Conservation (phyloP, 2,888 invertebrate species). For the Mesorhabditis spiculigera region DNA sequence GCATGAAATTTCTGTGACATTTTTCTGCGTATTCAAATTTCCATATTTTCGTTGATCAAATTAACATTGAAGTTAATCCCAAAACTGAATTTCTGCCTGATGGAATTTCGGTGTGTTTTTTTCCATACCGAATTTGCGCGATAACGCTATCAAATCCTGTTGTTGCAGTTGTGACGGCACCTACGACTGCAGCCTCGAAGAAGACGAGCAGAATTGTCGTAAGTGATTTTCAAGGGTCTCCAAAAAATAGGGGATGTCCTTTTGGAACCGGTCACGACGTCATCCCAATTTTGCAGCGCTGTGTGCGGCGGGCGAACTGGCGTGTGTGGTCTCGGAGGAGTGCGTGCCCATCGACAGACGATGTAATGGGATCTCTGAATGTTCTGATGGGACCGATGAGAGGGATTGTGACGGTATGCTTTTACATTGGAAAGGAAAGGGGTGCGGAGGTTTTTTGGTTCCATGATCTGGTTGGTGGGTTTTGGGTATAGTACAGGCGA, state of each 20-base stretch:
- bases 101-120: too few species aligned
- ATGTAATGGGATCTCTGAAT: constrained; percentile 56
- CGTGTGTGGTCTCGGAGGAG: constrained; percentile 55
- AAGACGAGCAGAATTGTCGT: constrained; percentile 59
- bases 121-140: too few species aligned
- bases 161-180: constrained; percentile 50
- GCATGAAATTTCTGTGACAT: too few species aligned
- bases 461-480: too few species aligned
- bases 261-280: neutral
- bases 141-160: too few species aligned
- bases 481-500: too few species aligned
- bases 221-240: constrained; percentile 18
- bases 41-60: too few species aligned
- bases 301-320: constrained; percentile 53
- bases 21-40: too few species aligned
- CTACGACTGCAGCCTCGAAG: constrained; percentile 56
- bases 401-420: constrained; percentile 47
- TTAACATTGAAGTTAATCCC: too few species aligned
- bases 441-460: too few species aligned
- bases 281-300: constrained; percentile 40
- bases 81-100: too few species aligned
- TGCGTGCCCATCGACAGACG: constrained; percentile 50
- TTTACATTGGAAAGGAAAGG: neutral
- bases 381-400: constrained; percentile 57
- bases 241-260: neutral